These are phyloP conservation scores for Sepioteuthis lessoniana DNA, from an alignment of 2,888 invertebrate species.

Conservation along the genomic window DNA sequence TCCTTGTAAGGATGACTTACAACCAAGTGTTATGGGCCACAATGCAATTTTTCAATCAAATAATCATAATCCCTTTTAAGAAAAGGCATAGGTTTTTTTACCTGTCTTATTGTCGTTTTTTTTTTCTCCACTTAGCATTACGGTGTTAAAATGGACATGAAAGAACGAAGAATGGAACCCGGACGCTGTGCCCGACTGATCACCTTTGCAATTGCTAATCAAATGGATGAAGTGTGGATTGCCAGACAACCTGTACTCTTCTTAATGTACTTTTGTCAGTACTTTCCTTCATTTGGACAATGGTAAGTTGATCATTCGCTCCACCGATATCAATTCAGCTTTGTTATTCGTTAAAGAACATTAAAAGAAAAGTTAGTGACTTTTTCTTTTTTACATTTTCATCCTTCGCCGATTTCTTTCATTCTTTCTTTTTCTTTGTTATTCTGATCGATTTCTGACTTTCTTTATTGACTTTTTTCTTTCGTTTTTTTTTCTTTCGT, in stretches of 20 bases:
- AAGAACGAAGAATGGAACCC: conserved; percentile 75
- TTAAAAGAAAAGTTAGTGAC: background rate
- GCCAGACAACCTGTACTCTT: conserved; percentile 80
- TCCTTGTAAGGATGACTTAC: no score
- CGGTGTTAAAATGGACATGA: conserved; percentile 57
- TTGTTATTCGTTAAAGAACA: background rate
- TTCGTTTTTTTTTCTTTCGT: background rate
- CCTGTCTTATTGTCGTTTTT: background rate
- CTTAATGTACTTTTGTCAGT: conserved; percentile 79
- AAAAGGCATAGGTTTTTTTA: no score
- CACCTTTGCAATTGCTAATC: conserved; percentile 77
- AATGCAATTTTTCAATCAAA: no score
- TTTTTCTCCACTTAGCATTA: conserved; percentile 53
- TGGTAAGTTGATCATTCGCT: conserved; percentile 58
- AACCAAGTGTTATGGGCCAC: no score
- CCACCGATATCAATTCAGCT: background rate
- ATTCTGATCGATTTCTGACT: no score
- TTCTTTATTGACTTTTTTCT: background rate
- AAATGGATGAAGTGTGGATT: conserved; percentile 82
- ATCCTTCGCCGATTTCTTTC: background rate
- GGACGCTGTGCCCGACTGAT: conserved; percentile 77
- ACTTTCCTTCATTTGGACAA: conserved; percentile 77
- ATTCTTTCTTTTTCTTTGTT: no score
- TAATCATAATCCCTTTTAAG: no score
- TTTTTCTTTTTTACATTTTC: no score